Percentiles rank a stretch among this genome's conserved stretches.
These are phyloP conservation scores for Campylorhamphus procurvoides DNA, from an alignment of 2,113 vertebrate species.

Conservation along the genomic window DNA sequence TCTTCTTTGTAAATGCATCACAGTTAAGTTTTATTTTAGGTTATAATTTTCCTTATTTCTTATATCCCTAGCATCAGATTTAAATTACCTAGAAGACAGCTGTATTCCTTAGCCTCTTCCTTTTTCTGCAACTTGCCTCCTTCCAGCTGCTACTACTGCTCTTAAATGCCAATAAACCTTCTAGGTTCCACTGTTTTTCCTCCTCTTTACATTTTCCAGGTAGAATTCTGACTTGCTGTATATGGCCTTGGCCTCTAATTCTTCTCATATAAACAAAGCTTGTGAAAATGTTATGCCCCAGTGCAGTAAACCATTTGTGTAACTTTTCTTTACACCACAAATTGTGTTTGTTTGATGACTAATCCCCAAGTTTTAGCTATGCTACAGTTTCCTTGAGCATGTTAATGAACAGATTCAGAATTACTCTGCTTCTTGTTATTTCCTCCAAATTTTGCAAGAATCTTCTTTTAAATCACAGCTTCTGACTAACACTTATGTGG, in stretches of 20 bases:
- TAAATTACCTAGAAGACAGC: neutral
- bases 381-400: neutral
- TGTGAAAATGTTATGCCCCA: conserved; percentile 27
- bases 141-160: neutral
- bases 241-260: neutral
- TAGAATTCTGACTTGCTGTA: neutral
- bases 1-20: neutral
- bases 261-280: conserved; percentile 4
- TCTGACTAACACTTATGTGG: neutral
- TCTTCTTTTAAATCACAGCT: neutral
- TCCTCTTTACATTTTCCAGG: neutral
- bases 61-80: neutral
- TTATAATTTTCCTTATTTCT: neutral
- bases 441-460: neutral
- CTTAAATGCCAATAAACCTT: neutral
- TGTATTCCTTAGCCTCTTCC: neutral
- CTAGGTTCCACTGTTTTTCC: neutral
- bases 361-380: neutral
- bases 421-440: neutral
- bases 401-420: conserved; percentile 12
- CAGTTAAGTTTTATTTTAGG: neutral
- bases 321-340: neutral
- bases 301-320: neutral
- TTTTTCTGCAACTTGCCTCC: neutral
- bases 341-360: neutral